A percentile compares a stretch with the other conserved stretches of the same genome.
These are phyloP conservation scores for Coboldia fuscipes DNA, from an alignment of 1,140 invertebrate genomes.

Conservation along the genomic window DNA sequence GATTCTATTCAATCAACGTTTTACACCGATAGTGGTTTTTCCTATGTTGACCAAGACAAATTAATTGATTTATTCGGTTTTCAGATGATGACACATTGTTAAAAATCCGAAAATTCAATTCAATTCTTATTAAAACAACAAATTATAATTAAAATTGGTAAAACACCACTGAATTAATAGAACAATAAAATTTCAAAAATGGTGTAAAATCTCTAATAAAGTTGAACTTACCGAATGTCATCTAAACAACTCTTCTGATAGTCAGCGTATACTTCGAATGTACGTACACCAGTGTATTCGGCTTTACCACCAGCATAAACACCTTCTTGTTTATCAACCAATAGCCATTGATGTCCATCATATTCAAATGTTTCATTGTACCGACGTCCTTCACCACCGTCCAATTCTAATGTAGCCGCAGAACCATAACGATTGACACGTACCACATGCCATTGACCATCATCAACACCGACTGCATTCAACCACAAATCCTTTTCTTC, in stretches of 20 bases:
- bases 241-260: slow-evolving; percentile 59
- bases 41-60: no score
- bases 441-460: slow-evolving; percentile 94
- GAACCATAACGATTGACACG: slow-evolving; percentile 76
- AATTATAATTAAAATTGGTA: no score
- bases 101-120: no score
- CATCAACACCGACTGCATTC: slow-evolving; percentile 71
- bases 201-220: no score
- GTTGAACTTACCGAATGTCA: slow-evolving; percentile 34
- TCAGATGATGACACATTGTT: no score
- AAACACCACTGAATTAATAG: no score
- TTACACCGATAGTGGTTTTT: no score
- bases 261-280: slow-evolving; percentile 87
- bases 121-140: no score
- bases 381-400: slow-evolving; percentile 83
- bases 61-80: no score
- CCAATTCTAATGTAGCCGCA: slow-evolving; percentile 79
- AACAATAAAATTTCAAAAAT: no score
- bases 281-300: slow-evolving; percentile 77
- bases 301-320: slow-evolving; percentile 89
- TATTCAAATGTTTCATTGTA: slow-evolving; percentile 89
- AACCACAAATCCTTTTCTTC: slow-evolving; percentile 82
- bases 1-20: no score
- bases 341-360: slow-evolving; percentile 72
- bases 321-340: slow-evolving; percentile 85